Evolutionary conservation across 2,797 vertebrate genomes (phyloP).

Genomic region (Diplodus puntazzo): DNA sequence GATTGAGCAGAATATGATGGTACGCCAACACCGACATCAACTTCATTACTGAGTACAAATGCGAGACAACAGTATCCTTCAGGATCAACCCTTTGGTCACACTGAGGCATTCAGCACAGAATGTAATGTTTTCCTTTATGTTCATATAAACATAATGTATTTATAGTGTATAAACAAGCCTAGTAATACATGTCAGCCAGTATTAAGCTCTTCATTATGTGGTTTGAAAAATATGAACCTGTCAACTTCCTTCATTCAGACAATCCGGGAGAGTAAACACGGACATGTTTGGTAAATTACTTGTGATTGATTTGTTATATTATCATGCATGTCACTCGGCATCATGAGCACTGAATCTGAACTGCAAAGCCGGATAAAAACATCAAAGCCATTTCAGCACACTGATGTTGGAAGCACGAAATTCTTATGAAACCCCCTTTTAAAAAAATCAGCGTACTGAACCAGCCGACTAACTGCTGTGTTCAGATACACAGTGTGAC

Average conservation of each 20-base stretch:
- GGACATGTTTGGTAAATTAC: conserved; percentile 46
- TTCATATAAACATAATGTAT: conserved; percentile 1
- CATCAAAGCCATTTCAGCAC: conserved; percentile 59
- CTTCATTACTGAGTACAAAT: conserved; percentile 22
- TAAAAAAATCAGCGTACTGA: conserved; percentile 47
- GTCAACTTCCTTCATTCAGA: conserved; percentile 36
- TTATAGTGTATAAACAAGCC: neutral
- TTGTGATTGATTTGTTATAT: conserved; percentile 60
- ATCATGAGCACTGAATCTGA: conserved; percentile 42
- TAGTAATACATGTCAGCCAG: conserved; percentile 15
- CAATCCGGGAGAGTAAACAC: conserved; percentile 15
- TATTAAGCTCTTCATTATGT: conserved; percentile 15
- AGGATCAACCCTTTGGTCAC: conserved; percentile 22
- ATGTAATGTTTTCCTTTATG: neutral
- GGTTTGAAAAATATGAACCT: conserved; percentile 12
- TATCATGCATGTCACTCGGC: conserved; percentile 49
- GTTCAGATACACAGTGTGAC: conserved; percentile 62
- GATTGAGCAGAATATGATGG: conserved; percentile 23
- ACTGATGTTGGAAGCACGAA: conserved; percentile 50
- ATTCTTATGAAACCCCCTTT: conserved; percentile 57
- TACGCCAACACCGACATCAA: conserved; percentile 31
- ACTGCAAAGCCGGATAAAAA: conserved; percentile 60
- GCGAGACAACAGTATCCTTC: conserved; percentile 34
- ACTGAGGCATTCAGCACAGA: neutral
- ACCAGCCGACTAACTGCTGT: conserved; percentile 58